A percentile compares a stretch with the other conserved stretches of the same genome.
Evolutionary conservation across 1,140 invertebrate genomes (phyloP).

Genomic region (Tenebrio molitor): DNA sequence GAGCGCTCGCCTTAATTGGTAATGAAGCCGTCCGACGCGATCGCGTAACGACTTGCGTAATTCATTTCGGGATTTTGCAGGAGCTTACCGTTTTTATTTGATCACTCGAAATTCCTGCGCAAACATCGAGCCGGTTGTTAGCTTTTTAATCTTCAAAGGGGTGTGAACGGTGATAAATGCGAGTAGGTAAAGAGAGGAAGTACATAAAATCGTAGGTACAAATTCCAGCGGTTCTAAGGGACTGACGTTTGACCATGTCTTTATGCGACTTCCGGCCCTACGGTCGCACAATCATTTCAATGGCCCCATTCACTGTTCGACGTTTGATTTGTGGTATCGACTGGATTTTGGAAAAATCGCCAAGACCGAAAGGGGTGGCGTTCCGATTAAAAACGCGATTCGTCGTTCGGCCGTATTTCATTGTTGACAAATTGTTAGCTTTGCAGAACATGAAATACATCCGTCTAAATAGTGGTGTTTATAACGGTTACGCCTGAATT

Average conservation of each 20-base stretch:
- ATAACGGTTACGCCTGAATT: slow-evolving; percentile 47
- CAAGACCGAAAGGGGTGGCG: too few relatives aligned
- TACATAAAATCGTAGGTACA: slow-evolving; percentile 43
- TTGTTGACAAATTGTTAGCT: slow-evolving; percentile 47
- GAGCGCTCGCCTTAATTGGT: too few relatives aligned
- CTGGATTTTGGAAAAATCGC: not conserved
- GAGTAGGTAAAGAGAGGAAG: slow-evolving; percentile 42
- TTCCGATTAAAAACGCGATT: not conserved
- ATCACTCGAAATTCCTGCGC: slow-evolving; percentile 31
- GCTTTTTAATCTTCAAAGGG: slow-evolving; percentile 41
- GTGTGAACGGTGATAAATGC: slow-evolving; percentile 32
- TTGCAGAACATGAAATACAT: slow-evolving; percentile 45
- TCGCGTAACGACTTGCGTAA: slow-evolving; percentile 9
- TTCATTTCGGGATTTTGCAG: slow-evolving; percentile 34
- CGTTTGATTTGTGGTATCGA: slow-evolving; percentile 37
- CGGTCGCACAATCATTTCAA: slow-evolving; percentile 32
- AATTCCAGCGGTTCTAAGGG: slow-evolving; percentile 41
- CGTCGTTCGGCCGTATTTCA: slow-evolving; percentile 19
- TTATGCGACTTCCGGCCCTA: slow-evolving; percentile 39
- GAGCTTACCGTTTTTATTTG: slow-evolving; percentile 39
- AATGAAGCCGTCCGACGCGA: not conserved
- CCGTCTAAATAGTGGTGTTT: slow-evolving; percentile 47
- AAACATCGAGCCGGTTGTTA: slow-evolving; percentile 35
- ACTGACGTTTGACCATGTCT: slow-evolving; percentile 38
- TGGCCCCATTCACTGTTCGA: slow-evolving; percentile 27